Conservation (phyloP, 2,888 invertebrate species). For the Arrhopalites spinosus region DNA sequence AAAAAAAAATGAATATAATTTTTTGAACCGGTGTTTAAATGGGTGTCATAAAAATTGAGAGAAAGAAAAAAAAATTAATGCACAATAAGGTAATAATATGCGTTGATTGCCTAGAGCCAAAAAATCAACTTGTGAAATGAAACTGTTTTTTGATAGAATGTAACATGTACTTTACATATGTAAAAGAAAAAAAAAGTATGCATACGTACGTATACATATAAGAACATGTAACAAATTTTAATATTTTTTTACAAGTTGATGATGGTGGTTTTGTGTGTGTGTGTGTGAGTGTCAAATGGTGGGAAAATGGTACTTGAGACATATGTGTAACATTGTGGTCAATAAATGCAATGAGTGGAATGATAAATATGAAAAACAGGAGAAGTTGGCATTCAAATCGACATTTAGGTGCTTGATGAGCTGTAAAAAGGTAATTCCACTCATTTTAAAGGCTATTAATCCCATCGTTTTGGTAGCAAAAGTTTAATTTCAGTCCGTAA, state of each 20-base stretch:
- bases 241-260: background rate
- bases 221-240: background rate
- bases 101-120: constrained; percentile 34
- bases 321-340: constrained; percentile 21
- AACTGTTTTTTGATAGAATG: background rate
- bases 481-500: constrained; percentile 44
- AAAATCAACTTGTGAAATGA: constrained; percentile 32
- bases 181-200: background rate
- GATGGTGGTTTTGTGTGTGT: background rate
- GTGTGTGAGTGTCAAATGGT: constrained; percentile 12
- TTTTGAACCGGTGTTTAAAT: constrained; percentile 26
- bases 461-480: constrained; percentile 40
- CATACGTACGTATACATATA: background rate
- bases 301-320: constrained; percentile 11
- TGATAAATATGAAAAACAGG: constrained; percentile 45
- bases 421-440: constrained; percentile 46
- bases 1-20: background rate
- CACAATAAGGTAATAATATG: constrained; percentile 34
- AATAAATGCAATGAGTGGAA: constrained; percentile 37
- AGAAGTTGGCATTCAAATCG: constrained; percentile 46
- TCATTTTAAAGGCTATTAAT: constrained; percentile 46
- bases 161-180: too few relatives aligned
- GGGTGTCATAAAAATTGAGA: constrained; percentile 27
- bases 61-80: constrained; percentile 35
- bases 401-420: constrained; percentile 47